A percentile compares a stretch with the other conserved stretches of the same genome.
phyloP scores from a whole-genome alignment of 37 sponge, comb jelly and placozoan species.

The Petrosia ficiformis region DNA sequence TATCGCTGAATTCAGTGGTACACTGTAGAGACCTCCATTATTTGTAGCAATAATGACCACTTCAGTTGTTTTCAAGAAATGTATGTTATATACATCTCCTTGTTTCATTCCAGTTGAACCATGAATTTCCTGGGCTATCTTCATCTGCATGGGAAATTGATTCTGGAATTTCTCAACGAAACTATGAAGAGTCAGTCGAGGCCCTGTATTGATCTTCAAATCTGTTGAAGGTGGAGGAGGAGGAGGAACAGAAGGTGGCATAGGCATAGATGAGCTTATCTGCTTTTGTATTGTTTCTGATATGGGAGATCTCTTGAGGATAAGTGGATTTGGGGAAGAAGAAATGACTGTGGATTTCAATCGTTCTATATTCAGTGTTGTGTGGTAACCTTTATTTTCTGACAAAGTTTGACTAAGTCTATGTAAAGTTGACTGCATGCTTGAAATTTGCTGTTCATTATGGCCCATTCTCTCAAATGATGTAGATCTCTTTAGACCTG shows the following conservation, averaged over 20 bases:
- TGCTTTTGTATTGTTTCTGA: neutral
- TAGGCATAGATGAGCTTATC: no score
- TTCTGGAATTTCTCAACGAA: neutral
- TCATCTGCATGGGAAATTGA: neutral
- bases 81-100: conserved; percentile 49
- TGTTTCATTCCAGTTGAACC: neutral
- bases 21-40: neutral
- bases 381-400: no score
- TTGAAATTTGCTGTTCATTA: no score
- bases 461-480: no score
- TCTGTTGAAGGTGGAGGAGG: no score
- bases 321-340: neutral
- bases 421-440: no score
- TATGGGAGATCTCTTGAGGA: neutral
- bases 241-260: no score
- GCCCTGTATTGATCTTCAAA: no score
- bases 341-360: neutral
- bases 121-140: neutral
- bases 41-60: conserved; percentile 23
- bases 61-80: conserved; percentile 35
- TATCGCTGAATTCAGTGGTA: conserved; percentile 38
- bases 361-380: no score
- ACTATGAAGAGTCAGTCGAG: neutral
- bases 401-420: no score
- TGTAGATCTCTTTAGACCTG: neutral